Evolutionary conservation across 2,113 vertebrate genomes (phyloP).

Genomic region (Phainopepla nitens): DNA sequence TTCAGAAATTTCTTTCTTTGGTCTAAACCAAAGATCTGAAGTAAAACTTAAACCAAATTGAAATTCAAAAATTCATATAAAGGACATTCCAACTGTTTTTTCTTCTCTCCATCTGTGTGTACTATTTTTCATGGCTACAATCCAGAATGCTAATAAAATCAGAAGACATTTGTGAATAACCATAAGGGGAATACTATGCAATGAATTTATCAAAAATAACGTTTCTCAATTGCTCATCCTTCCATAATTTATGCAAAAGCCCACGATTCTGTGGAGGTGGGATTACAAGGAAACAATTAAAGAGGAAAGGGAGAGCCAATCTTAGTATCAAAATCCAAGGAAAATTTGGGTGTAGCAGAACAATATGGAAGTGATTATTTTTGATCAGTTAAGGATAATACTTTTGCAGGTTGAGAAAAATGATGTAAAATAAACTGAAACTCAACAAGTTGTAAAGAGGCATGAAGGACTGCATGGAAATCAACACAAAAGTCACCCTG

Average conservation of each 20-base stretch:
- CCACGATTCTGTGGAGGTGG: not conserved
- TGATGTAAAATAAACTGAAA: not conserved
- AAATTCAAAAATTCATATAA: not conserved
- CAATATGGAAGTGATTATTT: not conserved
- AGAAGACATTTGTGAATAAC: not conserved
- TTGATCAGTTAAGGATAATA: not conserved
- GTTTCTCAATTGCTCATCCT: not conserved
- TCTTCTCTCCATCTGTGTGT: accelerated
- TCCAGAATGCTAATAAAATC: not conserved
- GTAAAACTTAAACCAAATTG: not conserved
- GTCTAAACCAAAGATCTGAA: not conserved
- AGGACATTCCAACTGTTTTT: not conserved
- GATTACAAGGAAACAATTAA: not conserved
- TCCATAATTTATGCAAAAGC: not conserved
- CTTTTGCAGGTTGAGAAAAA: not conserved
- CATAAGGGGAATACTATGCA: accelerated
- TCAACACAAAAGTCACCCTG: not conserved
- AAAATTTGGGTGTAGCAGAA: not conserved
- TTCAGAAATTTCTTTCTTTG: not conserved
- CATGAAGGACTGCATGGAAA: not conserved
- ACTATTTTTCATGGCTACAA: not conserved
- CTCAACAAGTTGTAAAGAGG: not conserved
- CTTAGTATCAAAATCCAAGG: not conserved
- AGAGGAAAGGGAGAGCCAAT: not conserved
- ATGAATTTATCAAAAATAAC: not conserved